Evolutionary conservation across 1,140 invertebrate genomes (phyloP), one percentile per base, ranked within the genome.

Genomic region (Ooceraea biroi): DNA sequence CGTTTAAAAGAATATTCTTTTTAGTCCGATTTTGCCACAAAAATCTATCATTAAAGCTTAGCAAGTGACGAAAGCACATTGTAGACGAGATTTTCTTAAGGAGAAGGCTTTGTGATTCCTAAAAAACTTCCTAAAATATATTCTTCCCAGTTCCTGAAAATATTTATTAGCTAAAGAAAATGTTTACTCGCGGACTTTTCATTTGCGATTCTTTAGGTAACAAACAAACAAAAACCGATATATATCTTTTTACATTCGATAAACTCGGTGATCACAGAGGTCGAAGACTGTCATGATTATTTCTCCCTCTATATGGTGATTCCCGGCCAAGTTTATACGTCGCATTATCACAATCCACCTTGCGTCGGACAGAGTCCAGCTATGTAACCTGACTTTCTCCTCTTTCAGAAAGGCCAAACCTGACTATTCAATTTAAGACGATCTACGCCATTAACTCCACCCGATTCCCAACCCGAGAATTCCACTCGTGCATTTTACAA

Each of bases 361-460:
- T 44, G 44, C 41, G 27, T 17, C 50, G 44, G 58, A 12, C 69
- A 27, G 27, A 14, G 48, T 69, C 50, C 50, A 25, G 50, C 46
- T 46, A 22, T 76, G 78, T 77, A 86, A 88, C 66, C 65, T 72
- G 48, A 72, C 85, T 89, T 89, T 89, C 85, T 86, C 82, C 71
- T 89, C 83, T 86, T 82, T 58, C 30, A 80, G 52, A 85, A 69
- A 86, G n/a, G 12, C n/a, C 60, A 52, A 36, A 82, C 22, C 36
- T 50, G 46, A 44, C 66, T 57, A 52, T 84, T 84, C 48, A 52
- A 86, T 85, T 86, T 87, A 63, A 74, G 71, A 86, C 48, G 48
- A 74, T 66, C 27, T n/a, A 41, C 0, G 58, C 36, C 36, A 25
- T 61, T 19, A 30, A 44, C 14, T 66, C 44, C 65, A 61, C 52